These are phyloP conservation scores for Stylophora pistillata DNA, from an alignment of 64 coral and sea anemone genomes.

Conservation along the genomic window DNA sequence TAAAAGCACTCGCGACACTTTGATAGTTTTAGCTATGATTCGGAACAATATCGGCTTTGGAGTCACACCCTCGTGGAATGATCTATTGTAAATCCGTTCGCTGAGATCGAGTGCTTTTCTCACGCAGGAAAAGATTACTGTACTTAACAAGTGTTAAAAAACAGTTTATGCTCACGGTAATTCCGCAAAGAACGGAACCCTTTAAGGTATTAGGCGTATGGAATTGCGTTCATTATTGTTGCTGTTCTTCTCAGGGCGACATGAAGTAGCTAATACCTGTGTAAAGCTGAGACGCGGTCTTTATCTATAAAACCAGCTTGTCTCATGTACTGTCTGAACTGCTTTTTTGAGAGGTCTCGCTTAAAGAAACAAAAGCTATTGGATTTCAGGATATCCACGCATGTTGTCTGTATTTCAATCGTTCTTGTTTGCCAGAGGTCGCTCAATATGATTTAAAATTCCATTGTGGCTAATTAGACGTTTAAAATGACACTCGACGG, in stretches of 20 bases:
- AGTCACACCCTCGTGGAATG: not conserved
- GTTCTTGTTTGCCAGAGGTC: not conserved
- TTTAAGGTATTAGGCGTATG: not conserved
- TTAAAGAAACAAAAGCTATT: not conserved
- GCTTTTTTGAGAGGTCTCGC: not conserved
- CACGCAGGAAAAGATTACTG: constrained; percentile 6
- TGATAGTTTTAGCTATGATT: not conserved
- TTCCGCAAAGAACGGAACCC: not conserved
- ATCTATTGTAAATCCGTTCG: no score
- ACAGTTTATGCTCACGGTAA: not conserved
- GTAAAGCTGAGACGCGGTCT: not conserved
- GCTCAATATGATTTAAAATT: no score
- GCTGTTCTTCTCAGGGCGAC: not conserved
- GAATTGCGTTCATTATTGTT: not conserved
- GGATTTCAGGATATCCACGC: not conserved
- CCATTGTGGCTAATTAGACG: no score
- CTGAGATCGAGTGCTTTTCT: not conserved
- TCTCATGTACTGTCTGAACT: not conserved
- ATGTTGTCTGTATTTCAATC: not conserved
- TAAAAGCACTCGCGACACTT: not conserved
- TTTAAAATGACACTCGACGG: no score
- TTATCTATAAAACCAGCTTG: not conserved
- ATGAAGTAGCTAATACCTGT: not conserved
- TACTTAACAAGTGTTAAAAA: not conserved
- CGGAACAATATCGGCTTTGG: not conserved